Base-by-base conservation (phyloP, 2,113 vertebrate species). In the Probosciger aterrimus region DNA sequence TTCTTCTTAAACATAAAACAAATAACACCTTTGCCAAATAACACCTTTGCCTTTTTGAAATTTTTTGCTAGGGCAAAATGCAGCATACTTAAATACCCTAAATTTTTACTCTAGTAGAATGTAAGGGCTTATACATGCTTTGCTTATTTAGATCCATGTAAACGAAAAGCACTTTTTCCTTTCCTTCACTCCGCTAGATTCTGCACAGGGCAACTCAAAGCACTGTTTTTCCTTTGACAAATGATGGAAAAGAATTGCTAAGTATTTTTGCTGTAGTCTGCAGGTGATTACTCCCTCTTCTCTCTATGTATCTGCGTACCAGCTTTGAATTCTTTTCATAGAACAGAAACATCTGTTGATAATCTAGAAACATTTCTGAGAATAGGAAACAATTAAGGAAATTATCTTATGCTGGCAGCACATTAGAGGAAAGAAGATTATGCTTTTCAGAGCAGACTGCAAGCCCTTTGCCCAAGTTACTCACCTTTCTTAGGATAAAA, bases 321-420 rank as follows among this genome's bases (percentile, higher is more conserved):
- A 90, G 55, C 60, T 90, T 77, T 33, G 17, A 76, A 1, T 22
- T 49, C 79, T 85, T 88, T 70, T 57, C 31, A 76, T 18, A 44
- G 63, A 74, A 92, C 43, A 90, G 50, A 91, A 91, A 55, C 19
- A 85, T 81, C 80, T 94, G 68, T 62, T 86, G 76, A 86, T 81
- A 60, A 55, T 59, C 76, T 67, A 90, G 37, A 88, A 90, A 74
- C 55, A 75, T 70, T 88, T 93, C 73, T 94, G 77, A 94, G 80
- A 88, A 88, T 4, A 78, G 68, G 88, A 93, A 95, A 74, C 39
- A 86, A 88, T 53, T 79, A 88, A 50, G 37, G 64, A 90, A 93
- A 84, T 95, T 59, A 90, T 93, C 64, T 83, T 81, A 64, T 88
- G 35, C 73, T 93, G 86, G 77, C 88, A 95, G 73, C 30, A 69